These are phyloP conservation scores for Heterotilapia buettikoferi DNA, from an alignment of 2,113 vertebrate species.

Conservation along the genomic window DNA sequence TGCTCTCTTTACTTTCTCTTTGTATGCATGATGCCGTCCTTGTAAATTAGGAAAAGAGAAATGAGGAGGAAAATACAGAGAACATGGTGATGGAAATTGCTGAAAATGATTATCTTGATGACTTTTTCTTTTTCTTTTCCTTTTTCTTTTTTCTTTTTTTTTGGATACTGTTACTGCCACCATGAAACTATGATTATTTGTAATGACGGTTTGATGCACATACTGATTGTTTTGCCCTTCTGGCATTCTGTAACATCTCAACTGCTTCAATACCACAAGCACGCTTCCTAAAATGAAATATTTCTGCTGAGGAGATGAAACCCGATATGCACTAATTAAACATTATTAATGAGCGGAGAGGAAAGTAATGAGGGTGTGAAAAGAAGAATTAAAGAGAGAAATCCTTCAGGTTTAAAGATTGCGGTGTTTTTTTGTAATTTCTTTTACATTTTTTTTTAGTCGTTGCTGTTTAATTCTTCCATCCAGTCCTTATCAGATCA, in stretches of 20 bases:
- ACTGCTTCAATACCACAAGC: neutral
- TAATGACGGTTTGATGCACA: conserved; percentile 35
- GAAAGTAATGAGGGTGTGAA: neutral
- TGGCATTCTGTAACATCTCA: neutral
- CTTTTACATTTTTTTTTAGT: neutral
- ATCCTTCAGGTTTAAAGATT: neutral
- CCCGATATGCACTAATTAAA: conserved; percentile 36
- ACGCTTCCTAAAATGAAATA: neutral
- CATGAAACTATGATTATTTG: conserved; percentile 25
- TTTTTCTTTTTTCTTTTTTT: neutral
- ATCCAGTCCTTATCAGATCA: neutral
- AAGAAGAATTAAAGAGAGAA: neutral
- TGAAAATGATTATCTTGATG: conserved; percentile 31
- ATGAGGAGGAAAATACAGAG: neutral
- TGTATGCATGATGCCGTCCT: neutral
- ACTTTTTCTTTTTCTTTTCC: neutral
- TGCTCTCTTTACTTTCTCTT: neutral
- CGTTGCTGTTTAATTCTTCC: neutral
- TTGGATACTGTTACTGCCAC: neutral
- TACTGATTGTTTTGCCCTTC: conserved; percentile 30
- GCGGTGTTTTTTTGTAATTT: neutral
- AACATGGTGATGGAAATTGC: conserved; percentile 1
- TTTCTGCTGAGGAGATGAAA: conserved; percentile 29
- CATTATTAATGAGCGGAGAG: conserved; percentile 16
- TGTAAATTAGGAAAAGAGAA: conserved; percentile 26